Conservation (phyloP, 2,797 vertebrate species). For the Psittacula derbiana region DNA sequence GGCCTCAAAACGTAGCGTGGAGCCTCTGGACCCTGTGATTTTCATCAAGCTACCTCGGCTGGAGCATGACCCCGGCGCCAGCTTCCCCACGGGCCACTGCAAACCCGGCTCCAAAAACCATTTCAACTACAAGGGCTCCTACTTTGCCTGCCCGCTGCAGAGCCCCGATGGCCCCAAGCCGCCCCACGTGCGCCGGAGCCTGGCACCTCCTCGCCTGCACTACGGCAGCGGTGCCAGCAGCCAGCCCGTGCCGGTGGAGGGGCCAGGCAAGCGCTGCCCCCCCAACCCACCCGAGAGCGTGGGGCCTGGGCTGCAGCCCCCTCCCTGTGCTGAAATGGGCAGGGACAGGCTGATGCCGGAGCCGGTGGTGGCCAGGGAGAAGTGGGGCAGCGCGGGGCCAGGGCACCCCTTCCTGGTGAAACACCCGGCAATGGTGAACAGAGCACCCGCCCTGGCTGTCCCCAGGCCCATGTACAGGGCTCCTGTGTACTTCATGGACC, state of each 20-base stretch:
- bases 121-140: conserved; percentile 80
- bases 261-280: conserved; percentile 58
- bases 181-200: conserved; percentile 71
- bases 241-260: conserved; percentile 69
- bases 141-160: conserved; percentile 78
- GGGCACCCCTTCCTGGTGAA: conserved; percentile 35
- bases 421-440: conserved; percentile 40
- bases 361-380: conserved; percentile 61
- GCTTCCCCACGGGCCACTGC: conserved; percentile 6
- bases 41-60: conserved; percentile 81
- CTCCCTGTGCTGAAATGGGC: background rate
- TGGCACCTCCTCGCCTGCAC: conserved; percentile 50
- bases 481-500: conserved; percentile 79
- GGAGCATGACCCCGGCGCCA: conserved; percentile 44
- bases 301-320: background rate
- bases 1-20: conserved; percentile 78
- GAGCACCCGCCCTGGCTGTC: conserved; percentile 73
- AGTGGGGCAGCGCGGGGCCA: conserved; percentile 60
- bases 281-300: conserved; percentile 67
- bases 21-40: conserved; percentile 70
- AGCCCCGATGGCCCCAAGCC: conserved; percentile 69
- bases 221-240: conserved; percentile 14
- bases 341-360: conserved; percentile 58
- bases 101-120: conserved; percentile 59
- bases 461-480: conserved; percentile 87